Evolutionary conservation across 2,113 vertebrate species (phyloP), one percentile per base, ranked within the genome.

Genomic region (Scomber colias): DNA sequence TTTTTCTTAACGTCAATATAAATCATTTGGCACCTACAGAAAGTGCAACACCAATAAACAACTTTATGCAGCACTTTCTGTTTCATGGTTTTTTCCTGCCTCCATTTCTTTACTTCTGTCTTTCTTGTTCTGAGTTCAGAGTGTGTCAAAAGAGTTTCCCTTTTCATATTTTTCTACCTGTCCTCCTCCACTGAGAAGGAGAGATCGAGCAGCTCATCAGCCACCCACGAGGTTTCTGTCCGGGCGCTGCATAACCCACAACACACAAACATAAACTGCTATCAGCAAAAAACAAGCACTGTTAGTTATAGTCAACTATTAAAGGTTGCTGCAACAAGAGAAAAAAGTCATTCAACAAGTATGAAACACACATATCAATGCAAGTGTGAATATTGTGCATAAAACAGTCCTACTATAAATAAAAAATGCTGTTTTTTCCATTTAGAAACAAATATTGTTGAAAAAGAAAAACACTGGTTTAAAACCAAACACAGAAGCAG

Each of bases 131-230:
- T 67, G 72, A 81, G 68, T 79, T 69, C 71, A 83, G 87, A 85
- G 82, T 66, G 82, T 66, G 55, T 84, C 83, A 77, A 27, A 54
- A 56, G 73, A 80, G 68, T 77, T 88, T 69, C 21, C 46, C 13
- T 69, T 48, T 46, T 70, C 7, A 30, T 60, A 60, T 82, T 73
- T 76, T 83, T 88, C 84, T 93, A 93, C 90, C 90, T 90, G 78
- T 86, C 93, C 84, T 92, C 92, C 86, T 84, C 86, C 82, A 9
- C 0, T 85, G 93, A 92, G 86, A 93, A 93, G 89, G 87, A 87
- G 84, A 95, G 79, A 88, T 95, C 93, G 78, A 94, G 89, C 75
- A 94, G 63, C 59, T 92, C 75, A 11, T 94, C 86, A 78, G 90
- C 51, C 73, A 93, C 82, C 93, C 92, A 92, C 46, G 62, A 5